A percentile compares a stretch with the other conserved stretches of the same genome.
Evolutionary conservation across 2,797 vertebrate species (phyloP).

Genomic region (Ciconia nigra): DNA sequence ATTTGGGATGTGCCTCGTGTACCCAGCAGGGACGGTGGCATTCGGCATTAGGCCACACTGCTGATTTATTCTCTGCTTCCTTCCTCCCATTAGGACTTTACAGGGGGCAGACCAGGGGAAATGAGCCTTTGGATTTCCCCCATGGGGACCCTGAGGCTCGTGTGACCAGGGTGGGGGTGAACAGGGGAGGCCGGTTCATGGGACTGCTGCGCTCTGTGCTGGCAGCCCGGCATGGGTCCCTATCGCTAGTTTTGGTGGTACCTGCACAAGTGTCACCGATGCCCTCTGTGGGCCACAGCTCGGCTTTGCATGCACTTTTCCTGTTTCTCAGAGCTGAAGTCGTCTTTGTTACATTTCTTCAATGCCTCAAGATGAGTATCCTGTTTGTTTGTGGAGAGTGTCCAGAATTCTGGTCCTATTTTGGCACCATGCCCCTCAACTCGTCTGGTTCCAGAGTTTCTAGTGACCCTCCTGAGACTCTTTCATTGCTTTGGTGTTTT

Average conservation of each 20-base stretch:
- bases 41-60: not conserved
- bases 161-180: too few species aligned
- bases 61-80: not conserved
- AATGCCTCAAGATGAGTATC: not conserved
- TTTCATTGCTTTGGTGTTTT: not conserved
- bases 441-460: not conserved
- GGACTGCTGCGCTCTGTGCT: not conserved
- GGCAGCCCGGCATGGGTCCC: not conserved
- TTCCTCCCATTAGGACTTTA: not conserved
- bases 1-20: not conserved
- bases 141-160: fast-evolving
- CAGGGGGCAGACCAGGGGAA: not conserved
- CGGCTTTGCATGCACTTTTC: not conserved
- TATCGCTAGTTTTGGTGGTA: not conserved
- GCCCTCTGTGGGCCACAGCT: not conserved
- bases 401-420: not conserved
- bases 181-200: not conserved
- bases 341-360: not conserved
- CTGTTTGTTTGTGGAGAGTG: not conserved
- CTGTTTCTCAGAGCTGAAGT: not conserved
- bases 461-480: not conserved
- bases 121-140: not conserved
- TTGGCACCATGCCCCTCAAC: fast-evolving
- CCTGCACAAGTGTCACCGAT: not conserved
- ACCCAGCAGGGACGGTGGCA: not conserved